Evolutionary conservation across 1,140 invertebrate genomes (phyloP).

Genomic region (Drosophila bifasciata): DNA sequence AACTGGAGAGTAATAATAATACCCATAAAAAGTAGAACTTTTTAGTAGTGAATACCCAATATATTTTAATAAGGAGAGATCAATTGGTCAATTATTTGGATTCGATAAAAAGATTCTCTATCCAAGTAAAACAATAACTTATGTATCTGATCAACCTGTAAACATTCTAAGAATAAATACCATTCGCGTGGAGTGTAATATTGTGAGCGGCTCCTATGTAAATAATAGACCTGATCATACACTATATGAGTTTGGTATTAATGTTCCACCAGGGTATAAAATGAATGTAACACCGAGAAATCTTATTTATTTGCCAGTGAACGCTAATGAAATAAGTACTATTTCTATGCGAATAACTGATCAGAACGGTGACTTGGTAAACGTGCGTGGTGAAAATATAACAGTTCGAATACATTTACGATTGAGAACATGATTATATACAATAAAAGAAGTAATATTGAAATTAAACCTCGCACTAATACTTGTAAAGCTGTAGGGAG

Average conservation of each 20-base stretch:
- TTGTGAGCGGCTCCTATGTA: conserved; percentile 22
- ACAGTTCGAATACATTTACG: conserved; percentile 20
- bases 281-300: conserved; percentile 56
- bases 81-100: neutral
- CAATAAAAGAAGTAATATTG: neutral
- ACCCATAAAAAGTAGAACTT: no score
- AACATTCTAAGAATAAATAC: conserved; percentile 51
- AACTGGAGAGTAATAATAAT: no score
- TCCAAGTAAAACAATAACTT: neutral
- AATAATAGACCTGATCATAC: no score
- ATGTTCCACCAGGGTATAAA: conserved; percentile 45
- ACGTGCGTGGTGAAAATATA: conserved; percentile 58
- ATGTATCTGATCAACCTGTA: conserved; percentile 7
- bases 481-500: neutral
- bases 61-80: conserved; percentile 10
- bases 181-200: conserved; percentile 54
- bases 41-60: no score
- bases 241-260: no score
- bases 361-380: conserved; percentile 57
- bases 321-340: conserved; percentile 40
- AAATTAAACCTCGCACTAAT: neutral
- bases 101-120: neutral
- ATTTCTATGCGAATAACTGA: conserved; percentile 54
- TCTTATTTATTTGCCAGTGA: conserved; percentile 73
- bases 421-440: conserved; percentile 12